Percentiles rank a stretch among this genome's conserved stretches.
Conservation (phyloP, 1,140 invertebrate species). For the Heterodera schachtii region DNA sequence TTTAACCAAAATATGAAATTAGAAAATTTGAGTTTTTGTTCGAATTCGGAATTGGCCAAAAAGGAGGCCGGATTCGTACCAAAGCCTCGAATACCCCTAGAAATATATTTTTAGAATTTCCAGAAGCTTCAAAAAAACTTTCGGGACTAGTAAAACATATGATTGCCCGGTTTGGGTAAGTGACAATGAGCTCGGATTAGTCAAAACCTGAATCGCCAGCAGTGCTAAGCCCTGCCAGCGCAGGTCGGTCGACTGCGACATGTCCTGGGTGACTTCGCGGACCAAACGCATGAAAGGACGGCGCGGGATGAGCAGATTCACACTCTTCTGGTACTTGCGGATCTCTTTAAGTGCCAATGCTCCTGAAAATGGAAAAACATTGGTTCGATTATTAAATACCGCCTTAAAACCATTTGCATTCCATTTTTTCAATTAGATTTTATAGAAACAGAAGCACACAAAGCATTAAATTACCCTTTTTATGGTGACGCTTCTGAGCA, state of each 20-base stretch:
- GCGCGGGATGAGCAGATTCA: slow-evolving; percentile 74
- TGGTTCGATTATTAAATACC: not conserved
- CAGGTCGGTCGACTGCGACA: slow-evolving; percentile 76
- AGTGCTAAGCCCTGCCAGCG: slow-evolving; percentile 80
- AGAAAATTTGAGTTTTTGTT: too few species aligned
- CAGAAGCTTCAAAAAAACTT: too few species aligned
- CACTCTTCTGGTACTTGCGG: slow-evolving; percentile 73
- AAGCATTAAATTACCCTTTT: not conserved
- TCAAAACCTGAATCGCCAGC: slow-evolving; percentile 70
- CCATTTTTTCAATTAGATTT: not conserved
- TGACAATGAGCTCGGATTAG: not conserved
- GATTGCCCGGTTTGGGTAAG: too few species aligned
- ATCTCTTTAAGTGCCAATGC: slow-evolving; percentile 68
- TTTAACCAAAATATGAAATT: too few species aligned
- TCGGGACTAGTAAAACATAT: too few species aligned
- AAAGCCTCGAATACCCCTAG: too few species aligned
- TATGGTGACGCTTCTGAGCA: slow-evolving; percentile 23
- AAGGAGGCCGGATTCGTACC: too few species aligned
- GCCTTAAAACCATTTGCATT: too few species aligned
- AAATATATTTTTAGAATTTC: too few species aligned
- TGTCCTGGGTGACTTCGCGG: slow-evolving; percentile 77
- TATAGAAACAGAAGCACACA: not conserved
- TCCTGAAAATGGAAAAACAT: slow-evolving; percentile 12
- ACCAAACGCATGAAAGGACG: slow-evolving; percentile 69
- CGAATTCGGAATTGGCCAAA: too few species aligned